phyloP scores from a whole-genome alignment of 2,797 vertebrate genomes.

The Epinephelus malabaricus region DNA sequence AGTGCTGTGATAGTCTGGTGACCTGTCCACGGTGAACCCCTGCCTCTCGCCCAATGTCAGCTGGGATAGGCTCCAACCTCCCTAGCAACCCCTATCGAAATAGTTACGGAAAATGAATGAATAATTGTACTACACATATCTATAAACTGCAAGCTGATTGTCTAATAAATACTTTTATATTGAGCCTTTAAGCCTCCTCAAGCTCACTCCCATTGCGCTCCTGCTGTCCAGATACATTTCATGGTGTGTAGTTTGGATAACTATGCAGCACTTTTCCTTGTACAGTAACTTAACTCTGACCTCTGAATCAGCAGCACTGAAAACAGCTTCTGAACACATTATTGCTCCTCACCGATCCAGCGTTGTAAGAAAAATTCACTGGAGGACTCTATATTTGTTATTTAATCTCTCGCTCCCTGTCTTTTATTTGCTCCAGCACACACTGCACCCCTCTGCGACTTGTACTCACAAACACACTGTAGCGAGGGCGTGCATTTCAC shows the following conservation, averaged over 20 bases:
- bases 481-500: conserved; percentile 29
- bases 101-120: too few species aligned
- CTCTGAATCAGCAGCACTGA: conserved; percentile 63
- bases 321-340: conserved; percentile 34
- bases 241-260: conserved; percentile 17
- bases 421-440: conserved; percentile 36
- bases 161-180: neutral
- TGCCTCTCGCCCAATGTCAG: too few species aligned
- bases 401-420: conserved; percentile 21
- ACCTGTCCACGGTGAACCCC: too few species aligned
- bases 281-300: conserved; percentile 44
- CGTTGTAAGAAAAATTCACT: conserved; percentile 26
- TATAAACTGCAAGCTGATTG: neutral
- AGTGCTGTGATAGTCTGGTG: too few species aligned
- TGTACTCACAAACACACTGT: conserved; percentile 17
- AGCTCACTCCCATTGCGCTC: neutral
- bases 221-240: conserved; percentile 27
- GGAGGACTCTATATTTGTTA: conserved; percentile 36
- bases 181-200: too few species aligned
- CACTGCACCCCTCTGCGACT: conserved; percentile 16
- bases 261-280: conserved; percentile 37
- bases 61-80: too few species aligned
- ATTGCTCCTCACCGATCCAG: conserved; percentile 9
- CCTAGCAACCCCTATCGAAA: too few species aligned
- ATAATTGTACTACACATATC: too few species aligned